Percentiles rank a stretch among this genome's conserved stretches.
phyloP scores from a whole-genome alignment of 2,113 vertebrate species.

The Rafetus swinhoei region DNA sequence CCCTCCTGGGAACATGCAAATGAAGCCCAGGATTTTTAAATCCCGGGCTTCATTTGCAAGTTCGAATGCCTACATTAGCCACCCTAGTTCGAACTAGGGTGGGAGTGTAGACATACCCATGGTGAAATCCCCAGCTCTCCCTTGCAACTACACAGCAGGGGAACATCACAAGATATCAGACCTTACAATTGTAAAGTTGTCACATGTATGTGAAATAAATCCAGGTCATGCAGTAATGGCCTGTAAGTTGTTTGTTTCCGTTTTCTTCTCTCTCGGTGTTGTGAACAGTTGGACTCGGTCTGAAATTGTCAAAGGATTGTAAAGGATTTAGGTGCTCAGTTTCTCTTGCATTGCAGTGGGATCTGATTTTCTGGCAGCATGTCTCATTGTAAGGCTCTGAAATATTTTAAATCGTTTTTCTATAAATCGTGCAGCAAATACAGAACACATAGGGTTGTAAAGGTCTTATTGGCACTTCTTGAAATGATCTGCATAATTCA shows the following conservation, averaged over 20 bases:
- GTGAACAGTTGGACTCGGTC: not conserved
- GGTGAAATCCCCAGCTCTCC: no score
- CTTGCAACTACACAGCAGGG: not conserved
- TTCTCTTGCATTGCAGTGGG: not conserved
- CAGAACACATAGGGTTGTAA: not conserved
- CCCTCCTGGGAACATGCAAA: no score
- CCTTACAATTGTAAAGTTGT: not conserved
- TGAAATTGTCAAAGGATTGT: not conserved
- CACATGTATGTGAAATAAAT: not conserved
- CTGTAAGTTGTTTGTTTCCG: not conserved
- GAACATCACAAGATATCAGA: not conserved
- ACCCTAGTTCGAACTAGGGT: no score
- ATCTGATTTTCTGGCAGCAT: not conserved
- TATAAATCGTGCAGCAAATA: not conserved
- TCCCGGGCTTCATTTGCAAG: no score
- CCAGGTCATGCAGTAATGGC: not conserved
- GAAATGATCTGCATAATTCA: not conserved
- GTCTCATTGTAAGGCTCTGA: not conserved
- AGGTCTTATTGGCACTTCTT: not conserved
- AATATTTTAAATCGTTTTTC: not conserved
- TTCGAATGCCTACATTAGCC: no score
- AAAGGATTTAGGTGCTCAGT: not conserved
- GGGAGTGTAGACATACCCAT: no score
- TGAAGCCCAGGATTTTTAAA: no score
- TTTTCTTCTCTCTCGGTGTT: not conserved